phyloP scores from a whole-genome alignment of 1,140 invertebrate species.

The Drosophila bifasciata region DNA sequence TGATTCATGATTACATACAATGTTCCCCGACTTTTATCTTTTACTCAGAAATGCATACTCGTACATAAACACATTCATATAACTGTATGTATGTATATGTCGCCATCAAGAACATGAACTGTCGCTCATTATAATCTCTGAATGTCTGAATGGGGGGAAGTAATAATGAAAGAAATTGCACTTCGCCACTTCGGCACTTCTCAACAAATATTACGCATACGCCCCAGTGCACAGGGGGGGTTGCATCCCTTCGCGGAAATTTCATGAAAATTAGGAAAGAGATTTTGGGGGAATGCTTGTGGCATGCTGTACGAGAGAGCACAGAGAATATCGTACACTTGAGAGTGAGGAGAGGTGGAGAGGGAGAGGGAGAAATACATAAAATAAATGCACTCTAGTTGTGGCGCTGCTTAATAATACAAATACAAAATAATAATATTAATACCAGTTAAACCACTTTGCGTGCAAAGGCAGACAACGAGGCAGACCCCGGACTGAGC shows the following conservation, averaged over 20 bases:
- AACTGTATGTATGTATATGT: no score
- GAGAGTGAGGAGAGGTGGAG: no score
- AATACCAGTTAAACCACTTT: constrained; percentile 76
- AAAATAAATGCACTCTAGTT: constrained; percentile 41
- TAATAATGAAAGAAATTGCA: neutral
- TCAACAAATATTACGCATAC: constrained; percentile 14
- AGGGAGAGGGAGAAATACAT: constrained; percentile 5
- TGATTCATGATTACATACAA: neutral
- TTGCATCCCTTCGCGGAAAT: neutral
- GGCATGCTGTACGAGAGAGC: constrained; percentile 36
- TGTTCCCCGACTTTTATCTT: constrained; percentile 11
- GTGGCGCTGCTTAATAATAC: constrained; percentile 64
- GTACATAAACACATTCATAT: neutral
- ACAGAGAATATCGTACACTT: constrained; percentile 44
- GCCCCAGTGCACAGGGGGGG: constrained; percentile 1
- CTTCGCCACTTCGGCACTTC: neutral
- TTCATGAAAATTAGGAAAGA: constrained; percentile 19
- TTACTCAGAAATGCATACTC: no score
- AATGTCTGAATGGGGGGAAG: constrained; percentile 9
- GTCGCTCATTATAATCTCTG: constrained; percentile 36
- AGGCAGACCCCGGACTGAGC: constrained; percentile 35
- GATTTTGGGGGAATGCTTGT: constrained; percentile 8
- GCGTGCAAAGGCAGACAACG: constrained; percentile 65
- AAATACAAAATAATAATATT: constrained; percentile 46
- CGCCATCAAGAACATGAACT: constrained; percentile 11